These are phyloP conservation scores for Lycocerus yunnanus DNA, from an alignment of 2,888 invertebrate genomes.

Conservation along the genomic window DNA sequence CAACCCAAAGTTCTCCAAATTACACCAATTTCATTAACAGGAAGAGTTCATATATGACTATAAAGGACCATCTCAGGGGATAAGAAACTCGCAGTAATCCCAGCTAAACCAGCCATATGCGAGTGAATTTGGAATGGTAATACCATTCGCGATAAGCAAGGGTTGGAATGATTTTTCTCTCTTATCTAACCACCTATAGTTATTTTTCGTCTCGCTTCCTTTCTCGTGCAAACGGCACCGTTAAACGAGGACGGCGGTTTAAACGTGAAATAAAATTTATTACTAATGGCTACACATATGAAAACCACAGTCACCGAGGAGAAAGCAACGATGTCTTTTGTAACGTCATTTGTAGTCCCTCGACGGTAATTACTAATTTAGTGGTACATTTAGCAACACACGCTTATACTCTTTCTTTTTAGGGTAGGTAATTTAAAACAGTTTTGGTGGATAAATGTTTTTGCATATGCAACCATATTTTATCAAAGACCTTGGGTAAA, in stretches of 20 bases:
- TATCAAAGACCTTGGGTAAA: slow-evolving; percentile 1
- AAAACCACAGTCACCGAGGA: slow-evolving; percentile 34
- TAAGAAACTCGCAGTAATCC: slow-evolving; percentile 46
- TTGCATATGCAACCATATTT: slow-evolving; percentile 11
- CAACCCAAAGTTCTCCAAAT: slow-evolving; percentile 18
- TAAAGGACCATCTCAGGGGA: slow-evolving; percentile 42
- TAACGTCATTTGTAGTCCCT: slow-evolving; percentile 40
- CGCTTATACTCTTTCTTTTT: background rate
- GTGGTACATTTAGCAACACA: slow-evolving; percentile 23
- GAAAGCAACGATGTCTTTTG: slow-evolving; percentile 39
- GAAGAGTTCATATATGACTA: slow-evolving; percentile 27
- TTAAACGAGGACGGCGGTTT: slow-evolving; percentile 11
- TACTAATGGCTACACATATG: slow-evolving; percentile 30
- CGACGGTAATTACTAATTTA: slow-evolving; percentile 42
- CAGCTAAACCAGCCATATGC: slow-evolving; percentile 45
- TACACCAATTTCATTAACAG: slow-evolving; percentile 27
- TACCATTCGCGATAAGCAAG: slow-evolving; percentile 45
- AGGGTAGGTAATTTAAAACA: background rate
- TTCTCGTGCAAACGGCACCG: too few species aligned
- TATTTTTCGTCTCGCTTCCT: background rate
- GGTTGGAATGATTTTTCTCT: slow-evolving; percentile 37
- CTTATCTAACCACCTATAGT: slow-evolving; percentile 1
- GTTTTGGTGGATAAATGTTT: slow-evolving; percentile 7
- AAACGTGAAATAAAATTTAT: slow-evolving; percentile 16
- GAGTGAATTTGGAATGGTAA: slow-evolving; percentile 45